Base-by-base conservation (phyloP, 1,140 invertebrate species). In the Drosophila mayri region DNA sequence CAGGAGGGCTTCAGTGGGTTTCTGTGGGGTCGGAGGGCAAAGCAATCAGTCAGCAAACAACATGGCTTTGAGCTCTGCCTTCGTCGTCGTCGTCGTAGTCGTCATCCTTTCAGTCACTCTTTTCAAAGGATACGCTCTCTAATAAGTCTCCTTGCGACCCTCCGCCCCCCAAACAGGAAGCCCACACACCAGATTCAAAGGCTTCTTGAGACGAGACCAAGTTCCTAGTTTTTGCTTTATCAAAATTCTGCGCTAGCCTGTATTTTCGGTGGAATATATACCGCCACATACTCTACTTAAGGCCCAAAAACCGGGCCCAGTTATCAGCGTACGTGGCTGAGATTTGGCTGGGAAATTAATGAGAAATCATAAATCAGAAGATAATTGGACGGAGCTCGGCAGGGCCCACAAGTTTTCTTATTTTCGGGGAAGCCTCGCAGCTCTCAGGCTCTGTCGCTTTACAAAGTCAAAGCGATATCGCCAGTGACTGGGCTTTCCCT, bases 41-140 rank as follows among this genome's bases (percentile, higher is more conserved):
- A 88, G 84, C 81, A 88, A 84, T 87, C 84, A 87, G 84, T 87
- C 84, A 87, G 78, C 81, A 80, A 74, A 79, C 68, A 86, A 77
- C 74, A 77, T 55, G 74, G 63, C 74, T 77, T 77, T 77, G 73
- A 77, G 63, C 50, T 43, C 64, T 76, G 72, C 73, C 64, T 55
- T 61, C 70, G 52, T 38, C 65, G 66, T 47, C 46, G 46, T 47
- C 44, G 32, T 28, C 41, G 43, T n/a, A n/a, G n/a, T 47, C 46
- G 46, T 47, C 46, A 50, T 57, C 37, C 62, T 54, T 38, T 66
- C 44, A 32, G 28, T 41, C 73, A 50, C 41, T 49, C 68, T 49
- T 43, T 72, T 72, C 68, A 71, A 72, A 72, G 68, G 52, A 38
- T 50, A 35, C 38, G 22, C 66, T 67, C 66, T 55, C 66, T 70